Conservation (phyloP, 2,113 vertebrate species). For the Ibidorhyncha struthersii region DNA sequence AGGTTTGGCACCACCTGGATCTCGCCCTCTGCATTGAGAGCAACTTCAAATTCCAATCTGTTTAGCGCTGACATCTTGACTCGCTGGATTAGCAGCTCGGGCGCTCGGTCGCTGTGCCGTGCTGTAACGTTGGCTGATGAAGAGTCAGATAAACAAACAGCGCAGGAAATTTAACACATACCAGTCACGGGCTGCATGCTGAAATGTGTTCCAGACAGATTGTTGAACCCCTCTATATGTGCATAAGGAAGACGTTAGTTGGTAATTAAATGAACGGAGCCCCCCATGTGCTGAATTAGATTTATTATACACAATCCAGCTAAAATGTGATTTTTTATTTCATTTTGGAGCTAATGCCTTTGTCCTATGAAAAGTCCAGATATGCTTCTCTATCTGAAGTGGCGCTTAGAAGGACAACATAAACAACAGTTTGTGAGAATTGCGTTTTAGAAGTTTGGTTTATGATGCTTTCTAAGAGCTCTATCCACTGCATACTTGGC, state of each 20-base stretch:
- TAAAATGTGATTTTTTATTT: neutral
- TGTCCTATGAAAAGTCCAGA: neutral
- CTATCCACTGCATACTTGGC: accelerated
- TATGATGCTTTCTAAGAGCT: neutral
- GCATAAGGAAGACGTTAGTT: neutral
- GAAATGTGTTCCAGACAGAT: neutral
- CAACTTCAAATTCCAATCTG: neutral
- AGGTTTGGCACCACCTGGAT: neutral
- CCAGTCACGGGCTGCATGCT: neutral
- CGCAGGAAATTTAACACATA: neutral
- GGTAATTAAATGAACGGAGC: neutral
- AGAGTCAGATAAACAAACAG: neutral
- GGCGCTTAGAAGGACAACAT: neutral
- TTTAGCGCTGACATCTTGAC: neutral
- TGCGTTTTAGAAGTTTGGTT: neutral
- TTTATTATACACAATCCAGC: neutral
- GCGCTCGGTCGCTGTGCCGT: too few species aligned
- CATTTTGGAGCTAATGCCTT: neutral
- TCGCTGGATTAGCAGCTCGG: neutral
- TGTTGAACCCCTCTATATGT: neutral
- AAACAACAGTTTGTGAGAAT: neutral
- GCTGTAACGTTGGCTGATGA: neutral
- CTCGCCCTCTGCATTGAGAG: neutral
- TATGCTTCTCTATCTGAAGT: neutral
- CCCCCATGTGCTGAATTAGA: neutral